These are phyloP conservation scores for Marasmarcha lunaedactyla DNA, from an alignment of 2,888 invertebrate species.

Conservation along the genomic window DNA sequence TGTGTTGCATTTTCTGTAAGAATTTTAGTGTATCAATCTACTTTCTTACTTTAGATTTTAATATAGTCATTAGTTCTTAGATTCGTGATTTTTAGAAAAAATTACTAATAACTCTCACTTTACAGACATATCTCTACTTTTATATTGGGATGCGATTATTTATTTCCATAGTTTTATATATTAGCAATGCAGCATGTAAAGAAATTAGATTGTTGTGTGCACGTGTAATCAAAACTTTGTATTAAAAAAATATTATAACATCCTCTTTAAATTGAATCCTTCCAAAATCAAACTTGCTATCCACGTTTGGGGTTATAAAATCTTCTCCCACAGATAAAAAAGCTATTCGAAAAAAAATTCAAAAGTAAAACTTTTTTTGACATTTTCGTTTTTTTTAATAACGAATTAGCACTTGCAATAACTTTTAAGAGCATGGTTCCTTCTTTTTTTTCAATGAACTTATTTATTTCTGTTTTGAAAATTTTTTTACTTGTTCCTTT, in stretches of 20 bases:
- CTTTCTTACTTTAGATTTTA: constrained; percentile 35
- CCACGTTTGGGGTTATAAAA: neutral
- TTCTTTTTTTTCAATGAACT: neutral
- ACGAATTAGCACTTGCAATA: too few relatives aligned
- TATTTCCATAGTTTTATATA: constrained; percentile 35
- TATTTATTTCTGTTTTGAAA: constrained; percentile 6
- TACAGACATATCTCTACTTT: constrained; percentile 39
- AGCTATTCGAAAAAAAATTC: neutral
- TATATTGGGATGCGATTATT: constrained; percentile 28
- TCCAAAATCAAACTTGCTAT: neutral
- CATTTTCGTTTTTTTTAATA: neutral
- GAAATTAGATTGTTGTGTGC: constrained; percentile 50
- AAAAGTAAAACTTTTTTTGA: neutral
- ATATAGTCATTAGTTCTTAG: constrained; percentile 38
- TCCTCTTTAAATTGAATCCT: neutral
- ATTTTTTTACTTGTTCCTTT: constrained; percentile 1
- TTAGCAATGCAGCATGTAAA: constrained; percentile 56
- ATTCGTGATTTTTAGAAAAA: constrained; percentile 31
- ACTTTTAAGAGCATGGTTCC: constrained; percentile 2
- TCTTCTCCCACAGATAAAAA: too few relatives aligned
- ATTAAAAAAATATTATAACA: neutral
- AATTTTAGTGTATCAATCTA: constrained; percentile 45
- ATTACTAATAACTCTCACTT: constrained; percentile 39
- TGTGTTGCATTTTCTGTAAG: constrained; percentile 17
- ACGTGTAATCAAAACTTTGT: constrained; percentile 33